Base-by-base conservation (phyloP, 2,113 vertebrate species). In the Cavia porcellus region DNA sequence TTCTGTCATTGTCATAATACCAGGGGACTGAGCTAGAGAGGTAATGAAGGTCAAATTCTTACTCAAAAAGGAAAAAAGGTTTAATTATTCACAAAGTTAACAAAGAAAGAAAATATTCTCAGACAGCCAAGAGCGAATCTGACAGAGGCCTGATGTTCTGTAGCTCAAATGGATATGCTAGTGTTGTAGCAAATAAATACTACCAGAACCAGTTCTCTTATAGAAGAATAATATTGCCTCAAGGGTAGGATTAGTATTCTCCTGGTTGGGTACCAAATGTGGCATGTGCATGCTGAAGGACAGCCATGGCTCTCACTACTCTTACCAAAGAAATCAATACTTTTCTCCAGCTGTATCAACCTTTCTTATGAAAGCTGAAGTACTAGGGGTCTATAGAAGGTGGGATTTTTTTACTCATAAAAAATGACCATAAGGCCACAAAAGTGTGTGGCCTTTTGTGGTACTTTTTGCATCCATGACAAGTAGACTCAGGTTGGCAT, bases 181-280 rank as follows among this genome's bases (percentile, higher is more conserved):
- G 52, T 32, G n/a, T 4, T 3, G 7, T 32, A 57, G 55, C 47
- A 87, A 96, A 92, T 25, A 81, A 59, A 62, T 5, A n/a, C 15
- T 57, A 90, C 1, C 3, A 80, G 5, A 19, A 30, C 35, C 24
- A 59, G 62, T 52, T 57, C n/a, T 55, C 50, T 88, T 83, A 50
- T n/a, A 25, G 12, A 77, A 45, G 50, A 79, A 25, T 0, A 47
- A 25, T 52, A 22, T 8, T 2, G 0, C 55, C 22, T 92, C 57
- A 35, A 59, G 1, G 7, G 22, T 3, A 0, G n/a, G 25, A 30
- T 20, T 45, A 1, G 32, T 12, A 20, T 72, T 87, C 35, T 57
- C 52, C 4, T 14, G 38, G 25, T 2, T 15, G 17, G 3, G 3
- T 3, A 1, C 32, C 15, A 2, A 17, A 11, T 0, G 0, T 5